phyloP scores from a whole-genome alignment of 2,113 vertebrate species.

The Oncorhynchus kisutch region DNA sequence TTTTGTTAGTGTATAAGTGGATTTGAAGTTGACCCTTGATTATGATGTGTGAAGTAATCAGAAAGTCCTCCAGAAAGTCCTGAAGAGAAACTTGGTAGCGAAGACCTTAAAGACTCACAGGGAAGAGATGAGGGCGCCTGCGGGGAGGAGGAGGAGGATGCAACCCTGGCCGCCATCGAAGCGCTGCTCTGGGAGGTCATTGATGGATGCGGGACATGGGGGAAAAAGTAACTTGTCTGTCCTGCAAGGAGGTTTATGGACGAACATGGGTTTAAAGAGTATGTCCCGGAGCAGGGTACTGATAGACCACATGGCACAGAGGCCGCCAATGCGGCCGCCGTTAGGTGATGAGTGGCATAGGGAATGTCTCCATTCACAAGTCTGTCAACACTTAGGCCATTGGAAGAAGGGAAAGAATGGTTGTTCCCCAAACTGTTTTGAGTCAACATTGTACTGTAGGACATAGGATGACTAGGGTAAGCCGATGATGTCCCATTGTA shows the following conservation, averaged over 20 bases:
- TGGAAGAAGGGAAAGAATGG: slow-evolving; percentile 93
- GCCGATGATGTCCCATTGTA: slow-evolving; percentile 91
- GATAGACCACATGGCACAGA: slow-evolving; percentile 97
- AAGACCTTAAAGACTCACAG: slow-evolving; percentile 95
- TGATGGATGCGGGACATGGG: slow-evolving; percentile 95
- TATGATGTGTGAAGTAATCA: slow-evolving; percentile 99
- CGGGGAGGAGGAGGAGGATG: slow-evolving; percentile 87
- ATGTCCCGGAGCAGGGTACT: slow-evolving; percentile 95
- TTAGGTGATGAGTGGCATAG: slow-evolving; percentile 98
- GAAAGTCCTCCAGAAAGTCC: slow-evolving; percentile 97
- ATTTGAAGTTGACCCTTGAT: slow-evolving; percentile 96
- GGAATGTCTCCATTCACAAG: slow-evolving; percentile 96
- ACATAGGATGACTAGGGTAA: slow-evolving; percentile 96
- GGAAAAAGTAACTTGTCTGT: slow-evolving; percentile 99
- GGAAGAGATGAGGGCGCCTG: slow-evolving; percentile 90
- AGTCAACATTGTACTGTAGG: slow-evolving; percentile 97
- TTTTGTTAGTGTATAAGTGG: slow-evolving; percentile 93
- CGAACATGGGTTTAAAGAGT: slow-evolving; percentile 95
- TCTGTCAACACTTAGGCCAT: slow-evolving; percentile 96
- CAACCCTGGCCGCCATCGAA: slow-evolving; percentile 87
- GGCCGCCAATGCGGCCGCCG: slow-evolving; percentile 95
- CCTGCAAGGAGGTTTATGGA: slow-evolving; percentile 94
- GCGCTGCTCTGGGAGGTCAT: slow-evolving; percentile 91
- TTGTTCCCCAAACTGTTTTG: slow-evolving; percentile 95
- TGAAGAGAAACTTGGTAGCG: slow-evolving; percentile 94